Conservation (phyloP, 1,140 invertebrate species). For the Probaryconus sp. region DNA sequence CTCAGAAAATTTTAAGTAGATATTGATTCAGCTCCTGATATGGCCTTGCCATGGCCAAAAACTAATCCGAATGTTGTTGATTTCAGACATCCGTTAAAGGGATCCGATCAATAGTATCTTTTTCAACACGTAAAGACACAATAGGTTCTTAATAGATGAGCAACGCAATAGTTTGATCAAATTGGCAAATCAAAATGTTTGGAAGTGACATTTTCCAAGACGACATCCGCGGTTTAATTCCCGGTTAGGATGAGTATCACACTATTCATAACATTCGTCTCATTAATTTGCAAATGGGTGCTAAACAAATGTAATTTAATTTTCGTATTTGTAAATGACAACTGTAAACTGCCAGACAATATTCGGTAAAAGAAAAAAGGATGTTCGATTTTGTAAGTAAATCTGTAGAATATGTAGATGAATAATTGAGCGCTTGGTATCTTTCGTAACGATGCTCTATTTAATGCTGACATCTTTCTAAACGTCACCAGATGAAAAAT, state of each 20-base stretch:
- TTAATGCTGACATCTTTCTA: constrained; percentile 33
- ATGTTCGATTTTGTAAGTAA: constrained; percentile 54
- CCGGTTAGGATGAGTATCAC: constrained; percentile 15
- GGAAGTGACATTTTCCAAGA: background rate
- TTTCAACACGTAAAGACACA: constrained; percentile 85
- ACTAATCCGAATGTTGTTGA: too few relatives aligned
- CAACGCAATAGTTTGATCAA: background rate
- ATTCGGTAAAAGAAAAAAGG: constrained; percentile 38
- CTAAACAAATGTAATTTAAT: constrained; percentile 16
- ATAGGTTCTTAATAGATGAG: constrained; percentile 72
- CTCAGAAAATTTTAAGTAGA: too few relatives aligned
- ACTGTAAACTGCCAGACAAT: constrained; percentile 50
- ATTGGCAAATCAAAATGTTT: constrained; percentile 14
- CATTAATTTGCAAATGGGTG: constrained; percentile 33
- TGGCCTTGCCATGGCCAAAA: too few relatives aligned
- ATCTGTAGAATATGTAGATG: constrained; percentile 33
- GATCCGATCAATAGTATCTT: constrained; percentile 90
- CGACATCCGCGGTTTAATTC: too few relatives aligned
- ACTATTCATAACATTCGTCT: constrained; percentile 20
- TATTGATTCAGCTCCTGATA: too few relatives aligned
- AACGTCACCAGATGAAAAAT: constrained; percentile 8
- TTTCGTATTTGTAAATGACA: constrained; percentile 27
- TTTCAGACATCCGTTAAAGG: constrained; percentile 91
- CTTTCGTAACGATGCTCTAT: constrained; percentile 31
- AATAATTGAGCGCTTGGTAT: constrained; percentile 39